Evolutionary conservation across 37 sponge, comb jelly and placozoan species (phyloP), one percentile per base, ranked within the genome.

Genomic region (Bolinopsis microptera): DNA sequence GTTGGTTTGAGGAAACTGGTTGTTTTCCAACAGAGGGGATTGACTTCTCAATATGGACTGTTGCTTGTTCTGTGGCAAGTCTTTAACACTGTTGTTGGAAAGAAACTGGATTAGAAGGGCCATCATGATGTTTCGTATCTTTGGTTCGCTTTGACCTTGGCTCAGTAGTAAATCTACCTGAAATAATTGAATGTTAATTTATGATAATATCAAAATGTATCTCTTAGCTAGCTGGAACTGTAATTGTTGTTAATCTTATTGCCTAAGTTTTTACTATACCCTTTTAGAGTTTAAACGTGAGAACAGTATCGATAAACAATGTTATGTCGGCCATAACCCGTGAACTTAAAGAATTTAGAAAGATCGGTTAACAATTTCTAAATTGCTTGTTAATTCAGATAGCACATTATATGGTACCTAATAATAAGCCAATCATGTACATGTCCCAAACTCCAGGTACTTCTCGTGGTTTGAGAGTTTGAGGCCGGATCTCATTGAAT

Each of bases 161-260:
- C 30, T 86, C 30, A 86, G 90, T 30, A 86, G 90, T 38, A 86
- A 41, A 41, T 86, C 90, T 0, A 86, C 90, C 90, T 86, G 83
- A 35, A 35, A 35, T 21, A n/a, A n/a, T 16, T 67, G 13, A 67
- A n/a, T n/a, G n/a, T n/a, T n/a, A n/a, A n/a, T n/a, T n/a, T n/a
- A n/a, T n/a, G n/a, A n/a, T n/a, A n/a, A n/a, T n/a, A n/a, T n/a
- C n/a, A n/a, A n/a, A n/a, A n/a, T n/a, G n/a, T n/a, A n/a, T n/a
- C n/a, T n/a, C n/a, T n/a, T n/a, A n/a, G n/a, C n/a, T n/a, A n/a
- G n/a, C n/a, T n/a, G n/a, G n/a, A n/a, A n/a, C n/a, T n/a, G n/a
- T n/a, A n/a, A n/a, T n/a, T n/a, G n/a, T n/a, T n/a, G n/a, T n/a
- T n/a, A n/a, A n/a, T n/a, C n/a, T n/a, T n/a, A n/a, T n/a, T n/a